Base-by-base conservation (phyloP, 2,113 vertebrate genomes). In the Crypturellus undulatus region DNA sequence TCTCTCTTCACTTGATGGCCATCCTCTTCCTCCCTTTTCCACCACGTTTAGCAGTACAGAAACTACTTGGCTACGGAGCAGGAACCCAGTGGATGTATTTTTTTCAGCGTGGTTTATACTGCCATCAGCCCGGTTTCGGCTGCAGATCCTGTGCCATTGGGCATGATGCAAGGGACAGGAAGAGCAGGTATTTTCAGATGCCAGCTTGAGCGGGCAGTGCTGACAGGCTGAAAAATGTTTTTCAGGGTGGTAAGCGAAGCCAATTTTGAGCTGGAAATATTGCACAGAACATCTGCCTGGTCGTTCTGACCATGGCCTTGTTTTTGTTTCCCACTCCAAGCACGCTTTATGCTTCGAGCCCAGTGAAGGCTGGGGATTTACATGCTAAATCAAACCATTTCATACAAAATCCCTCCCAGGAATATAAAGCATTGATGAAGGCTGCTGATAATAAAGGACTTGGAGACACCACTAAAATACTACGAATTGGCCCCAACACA, bases 211-310 rank as follows among this genome's bases (percentile, higher is more conserved):
- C 36, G 56, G 59, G 75, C 81, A 52, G 79, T 7, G 83, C 86
- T 70, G 86, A 64, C 80, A 77, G 70, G 83, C 84, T 73, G 79
- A 95, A 86, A 94, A 96, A 87, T 86, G 51, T 76, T 67, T 87
- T 77, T 93, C 47, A 56, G 71, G 52, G 49, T 63, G 83, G 86
- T 92, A 87, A 89, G 34, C 72, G 81, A 81, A 94, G 90, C 87
- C 68, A 60, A 47, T 87, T 89, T 87, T 34, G 69, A 92, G 62
- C 72, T 84, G 86, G 92, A 80, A 94, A 70, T 80, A 72, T 93
- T 90, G 45, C 60, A 67, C 76, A 88, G 70, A 87, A 88, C 88
- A 87, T 89, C 93, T 94, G 90, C 88, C 63, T 52, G 75, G 89
- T 95, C 92, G 63, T 84, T 94, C 87, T 62, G 88, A 58, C 67